These are phyloP conservation scores for Congeria kusceri DNA, from an alignment of 2,888 invertebrate genomes.

Conservation along the genomic window DNA sequence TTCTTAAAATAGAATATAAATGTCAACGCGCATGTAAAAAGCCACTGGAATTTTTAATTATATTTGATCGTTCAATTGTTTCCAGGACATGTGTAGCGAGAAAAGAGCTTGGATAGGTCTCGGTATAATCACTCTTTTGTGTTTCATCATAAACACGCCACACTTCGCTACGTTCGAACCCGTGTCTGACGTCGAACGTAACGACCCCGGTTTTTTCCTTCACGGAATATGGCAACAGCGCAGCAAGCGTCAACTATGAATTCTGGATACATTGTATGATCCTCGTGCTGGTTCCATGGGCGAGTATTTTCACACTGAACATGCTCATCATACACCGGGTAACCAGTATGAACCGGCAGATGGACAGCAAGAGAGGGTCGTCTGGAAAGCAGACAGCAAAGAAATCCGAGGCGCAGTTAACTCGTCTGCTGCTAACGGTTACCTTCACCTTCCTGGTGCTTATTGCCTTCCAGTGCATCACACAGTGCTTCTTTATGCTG, in stretches of 20 bases:
- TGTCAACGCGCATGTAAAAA: no score
- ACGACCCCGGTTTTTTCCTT: conserved; percentile 38
- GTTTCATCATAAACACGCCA: conserved; percentile 74
- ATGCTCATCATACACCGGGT: conserved; percentile 71
- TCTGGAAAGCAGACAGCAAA: conserved; percentile 64
- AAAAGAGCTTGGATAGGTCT: conserved; percentile 67
- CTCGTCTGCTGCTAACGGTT: conserved; percentile 71
- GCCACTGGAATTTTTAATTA: no score
- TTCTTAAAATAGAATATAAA: no score
- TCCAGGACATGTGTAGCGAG: conserved; percentile 70
- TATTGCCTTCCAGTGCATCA: conserved; percentile 73
- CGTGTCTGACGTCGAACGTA: conserved; percentile 48
- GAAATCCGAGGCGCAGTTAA: conserved; percentile 73
- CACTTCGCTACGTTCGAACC: conserved; percentile 71
- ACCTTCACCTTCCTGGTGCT: conserved; percentile 77
- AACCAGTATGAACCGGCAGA: conserved; percentile 62
- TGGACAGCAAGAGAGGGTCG: conserved; percentile 65
- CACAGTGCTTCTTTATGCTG: conserved; percentile 76
- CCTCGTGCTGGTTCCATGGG: conserved; percentile 73
- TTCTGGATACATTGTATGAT: conserved; percentile 80
- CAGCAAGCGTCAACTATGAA: conserved; percentile 71
- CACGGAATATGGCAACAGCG: conserved; percentile 67
- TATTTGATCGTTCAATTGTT: no score
- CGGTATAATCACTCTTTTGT: conserved; percentile 64
- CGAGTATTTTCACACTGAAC: conserved; percentile 71